Evolutionary conservation across 2,113 vertebrate genomes (phyloP), one percentile per base, ranked within the genome.

Genomic region (Prunella himalayana): DNA sequence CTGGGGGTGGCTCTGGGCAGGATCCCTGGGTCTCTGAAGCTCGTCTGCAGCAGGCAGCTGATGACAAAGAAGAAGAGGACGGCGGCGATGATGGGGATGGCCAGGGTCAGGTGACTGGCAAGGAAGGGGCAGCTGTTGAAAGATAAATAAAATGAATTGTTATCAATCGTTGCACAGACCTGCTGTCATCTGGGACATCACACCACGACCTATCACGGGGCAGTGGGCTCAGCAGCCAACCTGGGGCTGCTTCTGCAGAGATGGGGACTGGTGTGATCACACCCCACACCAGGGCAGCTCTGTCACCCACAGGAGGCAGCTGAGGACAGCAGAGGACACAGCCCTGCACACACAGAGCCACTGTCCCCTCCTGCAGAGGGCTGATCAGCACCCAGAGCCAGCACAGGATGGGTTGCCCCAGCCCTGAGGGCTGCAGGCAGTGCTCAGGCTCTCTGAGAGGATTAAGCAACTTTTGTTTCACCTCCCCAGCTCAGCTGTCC

Each of bases 1-100:
- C 98, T 99, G 37, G 98, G 97, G 6, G 98, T 99, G 96, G 99
- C 99, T 97, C 99, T 98, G 81, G 99, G 99, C 95, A 99, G 97
- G 94, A 99, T 99, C 21, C 99, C 99, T 0, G 99, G 99, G 90
- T 99, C 99, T 30, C 98, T 99, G 97, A 99, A 99, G 96, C 99
- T 99, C 7, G 99, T 99, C 94, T 99, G 99, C 80, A 99, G 98
- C 95, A 99, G 97, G 93, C 98, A 98, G 95, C 98, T 97, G 96
- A 99, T 96, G 97, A 99, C 99, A 84, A 99, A 99, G 91, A 99
- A 97, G 98, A 99, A 99, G 47, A 99, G 98, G 91, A 99, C 19
- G 68, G 98, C 99, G 11, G 98, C 99, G 12, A 99, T 99, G 96
- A 99, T 95, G 86, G 99, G 99, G 97, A 99, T 99, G 97, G 98